Conservation (phyloP, 2,888 invertebrate genomes). For the Dascillus cervinus region DNA sequence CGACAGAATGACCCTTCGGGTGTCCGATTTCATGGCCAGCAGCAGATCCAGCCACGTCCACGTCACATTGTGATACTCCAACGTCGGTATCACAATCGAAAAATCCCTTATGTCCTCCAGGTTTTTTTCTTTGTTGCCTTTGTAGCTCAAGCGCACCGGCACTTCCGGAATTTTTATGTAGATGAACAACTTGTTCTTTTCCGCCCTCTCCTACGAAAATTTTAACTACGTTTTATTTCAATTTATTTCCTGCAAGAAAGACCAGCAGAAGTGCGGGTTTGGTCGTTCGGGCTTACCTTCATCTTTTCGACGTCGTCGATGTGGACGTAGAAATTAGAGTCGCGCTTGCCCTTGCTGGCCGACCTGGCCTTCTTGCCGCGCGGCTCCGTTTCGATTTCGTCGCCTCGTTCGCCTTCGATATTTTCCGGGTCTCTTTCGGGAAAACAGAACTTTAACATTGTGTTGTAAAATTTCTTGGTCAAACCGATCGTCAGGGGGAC, state of each 20-base stretch:
- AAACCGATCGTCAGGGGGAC: constrained; percentile 89
- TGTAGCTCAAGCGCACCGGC: constrained; percentile 72
- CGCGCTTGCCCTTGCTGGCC: constrained; percentile 55
- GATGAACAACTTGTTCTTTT: constrained; percentile 96
- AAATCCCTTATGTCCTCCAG: constrained; percentile 92
- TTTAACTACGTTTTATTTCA: constrained; percentile 3
- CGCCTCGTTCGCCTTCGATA: constrained; percentile 56
- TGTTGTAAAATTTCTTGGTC: constrained; percentile 94
- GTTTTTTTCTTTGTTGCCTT: constrained; percentile 98
- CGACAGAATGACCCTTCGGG: constrained; percentile 75
- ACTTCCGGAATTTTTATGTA: constrained; percentile 99
- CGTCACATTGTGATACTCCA: constrained; percentile 98
- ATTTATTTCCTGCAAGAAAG: constrained; percentile 4
- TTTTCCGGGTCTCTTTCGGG: constrained; percentile 86
- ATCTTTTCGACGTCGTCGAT: constrained; percentile 96
- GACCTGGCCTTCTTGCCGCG: constrained; percentile 43
- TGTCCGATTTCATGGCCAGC: constrained; percentile 91
- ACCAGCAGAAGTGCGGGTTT: too few relatives aligned
- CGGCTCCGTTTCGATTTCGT: constrained; percentile 51
- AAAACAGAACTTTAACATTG: constrained; percentile 96
- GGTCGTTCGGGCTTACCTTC: constrained; percentile 70
- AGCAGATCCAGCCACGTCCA: constrained; percentile 99
- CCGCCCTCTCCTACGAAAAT: constrained; percentile 74
- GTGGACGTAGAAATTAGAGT: constrained; percentile 85
- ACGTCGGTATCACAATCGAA: constrained; percentile 86